Percentiles rank a stretch among this genome's conserved stretches.
Conservation (phyloP, 2,797 vertebrate species). For the Picus viridis region DNA sequence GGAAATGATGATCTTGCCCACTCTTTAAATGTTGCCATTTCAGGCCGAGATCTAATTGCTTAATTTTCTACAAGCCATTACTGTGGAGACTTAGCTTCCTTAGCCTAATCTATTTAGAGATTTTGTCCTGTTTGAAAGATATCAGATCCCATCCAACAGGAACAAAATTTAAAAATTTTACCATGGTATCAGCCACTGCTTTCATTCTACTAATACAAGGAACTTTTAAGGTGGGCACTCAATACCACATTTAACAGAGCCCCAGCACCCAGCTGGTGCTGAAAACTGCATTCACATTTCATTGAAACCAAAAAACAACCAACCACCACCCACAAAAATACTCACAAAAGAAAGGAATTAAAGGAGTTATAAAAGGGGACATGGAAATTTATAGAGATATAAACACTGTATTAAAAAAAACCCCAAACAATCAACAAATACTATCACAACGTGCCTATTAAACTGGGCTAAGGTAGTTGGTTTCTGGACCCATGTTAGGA, state of each 20-base stretch:
- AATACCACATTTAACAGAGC: neutral
- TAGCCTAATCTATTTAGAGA: too few species aligned
- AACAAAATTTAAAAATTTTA: neutral
- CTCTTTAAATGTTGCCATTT: neutral
- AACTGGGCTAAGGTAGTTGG: constrained; percentile 14
- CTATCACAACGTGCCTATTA: neutral
- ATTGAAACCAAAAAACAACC: neutral
- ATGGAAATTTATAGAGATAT: neutral
- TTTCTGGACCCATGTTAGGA: neutral
- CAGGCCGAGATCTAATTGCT: constrained; percentile 1
- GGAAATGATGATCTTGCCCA: constrained; percentile 28
- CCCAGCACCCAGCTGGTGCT: neutral
- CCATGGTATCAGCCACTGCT: neutral
- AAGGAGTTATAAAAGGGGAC: neutral
- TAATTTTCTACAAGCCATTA: neutral
- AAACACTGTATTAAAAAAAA: neutral
- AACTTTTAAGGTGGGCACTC: neutral
- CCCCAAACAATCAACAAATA: neutral
- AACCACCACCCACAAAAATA: too few species aligned
- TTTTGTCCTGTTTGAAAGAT: neutral
- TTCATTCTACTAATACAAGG: neutral
- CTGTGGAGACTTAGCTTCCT: neutral
- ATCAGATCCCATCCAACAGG: neutral
- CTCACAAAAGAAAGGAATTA: too few species aligned
- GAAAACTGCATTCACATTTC: neutral